Evolutionary conservation across 2,797 vertebrate genomes (phyloP).

Genomic region (Acipenser ruthenus): DNA sequence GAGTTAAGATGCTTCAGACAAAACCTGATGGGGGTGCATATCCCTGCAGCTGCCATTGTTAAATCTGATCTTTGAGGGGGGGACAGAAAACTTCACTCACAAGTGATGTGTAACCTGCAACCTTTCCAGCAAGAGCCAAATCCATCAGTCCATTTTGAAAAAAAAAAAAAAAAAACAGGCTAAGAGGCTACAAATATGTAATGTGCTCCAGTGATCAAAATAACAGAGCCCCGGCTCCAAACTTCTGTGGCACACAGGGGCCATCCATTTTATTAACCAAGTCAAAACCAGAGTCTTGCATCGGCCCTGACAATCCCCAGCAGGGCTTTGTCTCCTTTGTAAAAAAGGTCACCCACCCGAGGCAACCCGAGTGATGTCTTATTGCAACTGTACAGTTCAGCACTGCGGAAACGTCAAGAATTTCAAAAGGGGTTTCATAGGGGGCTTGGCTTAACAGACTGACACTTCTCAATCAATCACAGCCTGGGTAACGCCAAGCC

Average conservation of each 20-base stretch:
- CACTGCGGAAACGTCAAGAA: background rate
- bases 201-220: slow-evolving; percentile 5
- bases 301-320: slow-evolving; percentile 7
- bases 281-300: background rate
- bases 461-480: slow-evolving; percentile 4
- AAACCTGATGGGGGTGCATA: no score
- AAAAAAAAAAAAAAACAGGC: background rate
- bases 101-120: no score
- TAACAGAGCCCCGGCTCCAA: background rate
- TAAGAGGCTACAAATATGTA: background rate
- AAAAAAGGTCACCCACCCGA: slow-evolving; percentile 3
- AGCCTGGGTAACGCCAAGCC: background rate
- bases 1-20: no score
- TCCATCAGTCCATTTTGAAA: background rate
- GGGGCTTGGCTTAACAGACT: slow-evolving; percentile 3
- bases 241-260: slow-evolving; percentile 2
- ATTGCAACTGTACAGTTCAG: background rate
- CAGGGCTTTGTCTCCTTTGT: slow-evolving; percentile 1
- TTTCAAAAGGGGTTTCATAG: slow-evolving; percentile 1
- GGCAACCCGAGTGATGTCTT: background rate
- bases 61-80: no score
- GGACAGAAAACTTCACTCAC: no score
- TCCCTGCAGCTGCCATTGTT: no score
- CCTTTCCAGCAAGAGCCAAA: slow-evolving; percentile 2
- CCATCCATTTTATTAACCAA: background rate